A percentile compares a stretch with the other conserved stretches of the same genome.
phyloP scores from a whole-genome alignment of 1,140 invertebrate species.

The Drosophila kanapiae region DNA sequence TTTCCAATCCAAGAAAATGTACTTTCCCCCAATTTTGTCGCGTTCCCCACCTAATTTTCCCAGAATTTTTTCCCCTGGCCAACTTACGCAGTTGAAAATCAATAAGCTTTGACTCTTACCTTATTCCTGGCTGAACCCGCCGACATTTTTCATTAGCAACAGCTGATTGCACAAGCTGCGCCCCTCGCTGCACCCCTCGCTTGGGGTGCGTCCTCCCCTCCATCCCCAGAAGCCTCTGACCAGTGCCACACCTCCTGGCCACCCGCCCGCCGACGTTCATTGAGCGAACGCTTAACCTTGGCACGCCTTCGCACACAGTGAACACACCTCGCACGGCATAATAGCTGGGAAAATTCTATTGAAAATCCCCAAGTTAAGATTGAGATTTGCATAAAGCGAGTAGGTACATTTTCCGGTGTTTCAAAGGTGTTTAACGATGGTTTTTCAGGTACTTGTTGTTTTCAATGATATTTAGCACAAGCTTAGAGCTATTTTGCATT shows the following conservation, averaged over 20 bases:
- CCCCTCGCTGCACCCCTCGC: conserved; percentile 23
- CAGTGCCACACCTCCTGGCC: conserved; percentile 19
- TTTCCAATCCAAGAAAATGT: conserved; percentile 19
- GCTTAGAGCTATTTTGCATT: neutral
- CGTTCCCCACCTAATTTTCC: neutral
- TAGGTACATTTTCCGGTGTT: conserved; percentile 22
- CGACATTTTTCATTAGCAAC: conserved; percentile 79
- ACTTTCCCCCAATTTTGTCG: neutral
- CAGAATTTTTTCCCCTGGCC: conserved; percentile 36
- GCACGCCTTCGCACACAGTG: conserved; percentile 57
- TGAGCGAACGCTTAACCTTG: conserved; percentile 66
- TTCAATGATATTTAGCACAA: neutral
- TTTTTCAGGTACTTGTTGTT: neutral
- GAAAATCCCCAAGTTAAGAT: conserved; percentile 1
- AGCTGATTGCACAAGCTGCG: conserved; percentile 78
- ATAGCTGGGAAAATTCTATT: conserved; percentile 28
- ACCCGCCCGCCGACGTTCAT: conserved; percentile 23
- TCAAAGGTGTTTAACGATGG: neutral
- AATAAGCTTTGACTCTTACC: conserved; percentile 69
- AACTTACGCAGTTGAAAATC: conserved; percentile 65
- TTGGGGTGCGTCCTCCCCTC: conserved; percentile 2
- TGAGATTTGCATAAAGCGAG: neutral
- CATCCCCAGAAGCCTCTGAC: conserved; percentile 2
- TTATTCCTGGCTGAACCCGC: conserved; percentile 30
- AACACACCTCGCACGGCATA: conserved; percentile 27